phyloP scores from a whole-genome alignment of 2,113 vertebrate species.

The Eulemur rufifrons region DNA sequence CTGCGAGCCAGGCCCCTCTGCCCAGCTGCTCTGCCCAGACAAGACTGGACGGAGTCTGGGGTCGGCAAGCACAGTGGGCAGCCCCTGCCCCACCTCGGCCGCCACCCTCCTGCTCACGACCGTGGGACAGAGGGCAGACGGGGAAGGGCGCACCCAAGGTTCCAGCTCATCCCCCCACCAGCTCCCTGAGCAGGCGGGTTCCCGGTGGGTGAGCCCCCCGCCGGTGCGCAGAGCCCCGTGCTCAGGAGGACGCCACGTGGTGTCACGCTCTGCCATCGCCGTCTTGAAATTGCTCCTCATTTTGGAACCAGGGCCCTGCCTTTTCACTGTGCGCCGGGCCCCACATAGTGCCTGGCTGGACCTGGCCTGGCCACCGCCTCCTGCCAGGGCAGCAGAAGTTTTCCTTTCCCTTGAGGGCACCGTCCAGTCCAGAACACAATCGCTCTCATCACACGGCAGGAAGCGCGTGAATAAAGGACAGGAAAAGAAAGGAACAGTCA shows the following conservation, averaged over 20 bases:
- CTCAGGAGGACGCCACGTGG: fast-evolving
- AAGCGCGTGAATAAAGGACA: constrained; percentile 75
- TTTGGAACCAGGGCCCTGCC: fast-evolving
- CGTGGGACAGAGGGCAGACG: fast-evolving
- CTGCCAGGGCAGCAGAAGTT: background rate
- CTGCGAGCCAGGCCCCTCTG: too few species aligned
- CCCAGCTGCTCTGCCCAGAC: fast-evolving
- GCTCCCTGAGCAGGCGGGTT: too few species aligned
- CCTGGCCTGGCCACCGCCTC: background rate
- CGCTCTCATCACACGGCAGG: constrained; percentile 16
- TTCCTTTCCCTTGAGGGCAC: background rate
- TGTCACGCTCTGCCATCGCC: fast-evolving
- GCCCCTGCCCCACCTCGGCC: fast-evolving
- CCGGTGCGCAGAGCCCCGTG: fast-evolving
- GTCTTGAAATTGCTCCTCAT: background rate
- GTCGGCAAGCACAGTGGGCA: fast-evolving
- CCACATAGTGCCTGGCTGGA: fast-evolving
- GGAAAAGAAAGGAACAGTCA: constrained; percentile 53
- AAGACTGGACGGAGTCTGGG: fast-evolving
- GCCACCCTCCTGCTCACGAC: fast-evolving
- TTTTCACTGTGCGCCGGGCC: fast-evolving
- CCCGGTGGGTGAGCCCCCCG: fast-evolving
- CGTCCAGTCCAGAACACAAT: background rate
- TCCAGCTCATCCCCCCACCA: background rate
- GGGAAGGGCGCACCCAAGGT: fast-evolving